Conservation (phyloP, 2,797 vertebrate genomes). For the Pterois miles region DNA sequence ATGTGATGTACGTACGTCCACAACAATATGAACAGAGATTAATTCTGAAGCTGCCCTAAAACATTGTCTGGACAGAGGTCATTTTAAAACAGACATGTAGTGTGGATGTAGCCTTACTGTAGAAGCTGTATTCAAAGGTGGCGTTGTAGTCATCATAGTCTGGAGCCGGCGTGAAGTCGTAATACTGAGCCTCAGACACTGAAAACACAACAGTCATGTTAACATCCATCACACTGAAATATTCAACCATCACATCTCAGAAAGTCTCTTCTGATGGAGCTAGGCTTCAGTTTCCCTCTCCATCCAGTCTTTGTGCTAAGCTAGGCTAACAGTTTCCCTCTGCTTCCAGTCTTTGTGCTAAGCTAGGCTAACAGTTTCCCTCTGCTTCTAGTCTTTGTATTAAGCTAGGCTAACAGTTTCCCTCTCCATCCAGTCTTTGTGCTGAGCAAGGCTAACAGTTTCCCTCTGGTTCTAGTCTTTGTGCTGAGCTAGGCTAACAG, state of each 20-base stretch:
- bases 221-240: background rate
- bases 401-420: constrained; percentile 9
- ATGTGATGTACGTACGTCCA: too few relatives aligned
- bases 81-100: too few relatives aligned
- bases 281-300: background rate
- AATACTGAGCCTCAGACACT: constrained; percentile 34
- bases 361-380: constrained; percentile 9
- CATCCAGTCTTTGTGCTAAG: background rate
- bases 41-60: too few relatives aligned
- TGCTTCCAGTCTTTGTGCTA: too few relatives aligned
- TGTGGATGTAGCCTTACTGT: constrained; percentile 57
- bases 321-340: too few relatives aligned
- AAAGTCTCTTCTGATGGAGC: background rate
- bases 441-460: too few relatives aligned
- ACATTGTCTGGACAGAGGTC: too few relatives aligned
- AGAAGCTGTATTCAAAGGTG: constrained; percentile 75
- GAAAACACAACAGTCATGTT: constrained; percentile 2
- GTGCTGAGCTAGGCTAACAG: constrained; percentile 11
- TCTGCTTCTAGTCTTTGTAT: too few relatives aligned
- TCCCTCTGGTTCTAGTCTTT: too few relatives aligned
- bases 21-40: too few relatives aligned
- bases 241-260: background rate
- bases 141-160: constrained; percentile 75
- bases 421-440: too few relatives aligned
- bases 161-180: constrained; percentile 41